Evolutionary conservation across 2,888 invertebrate genomes (phyloP).

Genomic region (Apodemia zela): DNA sequence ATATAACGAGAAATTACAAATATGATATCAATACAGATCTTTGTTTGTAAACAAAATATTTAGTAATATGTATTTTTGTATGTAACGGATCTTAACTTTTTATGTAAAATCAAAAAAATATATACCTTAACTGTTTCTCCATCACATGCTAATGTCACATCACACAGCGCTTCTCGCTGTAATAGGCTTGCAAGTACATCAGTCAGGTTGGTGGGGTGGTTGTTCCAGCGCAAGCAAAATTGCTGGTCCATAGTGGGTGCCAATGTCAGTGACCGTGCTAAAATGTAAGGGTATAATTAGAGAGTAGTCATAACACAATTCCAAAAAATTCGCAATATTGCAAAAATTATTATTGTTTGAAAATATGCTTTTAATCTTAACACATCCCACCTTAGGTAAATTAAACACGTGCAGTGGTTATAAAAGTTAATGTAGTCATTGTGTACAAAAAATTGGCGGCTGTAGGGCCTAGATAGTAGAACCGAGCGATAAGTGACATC

Average conservation of each 20-base stretch:
- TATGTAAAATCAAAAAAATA: slow-evolving; percentile 17
- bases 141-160: slow-evolving; percentile 95
- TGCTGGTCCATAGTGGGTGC: slow-evolving; percentile 87
- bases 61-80: neutral
- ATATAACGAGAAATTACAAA: neutral
- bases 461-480: slow-evolving; percentile 80
- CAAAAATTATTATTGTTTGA: slow-evolving; percentile 35
- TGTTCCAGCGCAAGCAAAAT: slow-evolving; percentile 97
- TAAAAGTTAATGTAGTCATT: slow-evolving; percentile 65
- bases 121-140: slow-evolving; percentile 90
- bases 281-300: slow-evolving; percentile 51
- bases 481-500: slow-evolving; percentile 79
- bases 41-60: slow-evolving; percentile 10
- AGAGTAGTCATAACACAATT: slow-evolving; percentile 30
- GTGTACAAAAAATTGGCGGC: slow-evolving; percentile 77
- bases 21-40: neutral
- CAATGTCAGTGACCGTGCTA: slow-evolving; percentile 80
- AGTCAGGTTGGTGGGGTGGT: slow-evolving; percentile 94
- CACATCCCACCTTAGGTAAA: slow-evolving; percentile 49
- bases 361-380: slow-evolving; percentile 49
- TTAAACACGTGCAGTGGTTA: slow-evolving; percentile 66
- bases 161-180: slow-evolving; percentile 93
- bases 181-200: slow-evolving; percentile 93
- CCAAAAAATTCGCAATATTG: slow-evolving; percentile 33
- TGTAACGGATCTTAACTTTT: neutral